Evolutionary conservation across 2,888 invertebrate species (phyloP).

Genomic region (Heliconius sara): DNA sequence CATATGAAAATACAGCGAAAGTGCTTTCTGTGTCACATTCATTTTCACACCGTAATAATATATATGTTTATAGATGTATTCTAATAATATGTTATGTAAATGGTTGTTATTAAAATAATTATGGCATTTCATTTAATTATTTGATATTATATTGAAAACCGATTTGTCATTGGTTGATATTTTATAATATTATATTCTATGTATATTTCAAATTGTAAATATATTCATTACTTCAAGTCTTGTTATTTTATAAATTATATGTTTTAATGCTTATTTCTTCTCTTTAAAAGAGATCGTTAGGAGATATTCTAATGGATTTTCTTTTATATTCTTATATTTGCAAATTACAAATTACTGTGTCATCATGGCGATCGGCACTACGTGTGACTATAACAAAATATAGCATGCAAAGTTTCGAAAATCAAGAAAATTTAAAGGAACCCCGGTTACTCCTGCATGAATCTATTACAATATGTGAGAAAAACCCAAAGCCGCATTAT

Average conservation of each 20-base stretch:
- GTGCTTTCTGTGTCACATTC: constrained; percentile 56
- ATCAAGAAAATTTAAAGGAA: too few species aligned
- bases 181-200: background rate
- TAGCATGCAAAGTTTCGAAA: too few species aligned
- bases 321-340: background rate
- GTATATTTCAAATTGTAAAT: background rate
- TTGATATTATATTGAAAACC: constrained; percentile 8
- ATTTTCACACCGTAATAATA: constrained; percentile 60
- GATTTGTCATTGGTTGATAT: constrained; percentile 14
- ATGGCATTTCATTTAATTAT: constrained; percentile 1
- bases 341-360: too few species aligned
- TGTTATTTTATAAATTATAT: background rate
- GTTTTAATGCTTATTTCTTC: background rate
- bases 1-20: constrained; percentile 73
- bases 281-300: background rate
- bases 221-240: background rate
- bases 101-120: constrained; percentile 17
- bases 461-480: too few species aligned
- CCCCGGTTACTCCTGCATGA: too few species aligned
- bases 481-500: too few species aligned
- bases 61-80: constrained; percentile 53
- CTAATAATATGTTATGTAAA: constrained; percentile 31
- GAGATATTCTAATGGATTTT: background rate
- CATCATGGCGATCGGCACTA: too few species aligned
- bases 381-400: too few species aligned